phyloP scores from a whole-genome alignment of 2,888 invertebrate genomes.

The Latrodectus elegans region DNA sequence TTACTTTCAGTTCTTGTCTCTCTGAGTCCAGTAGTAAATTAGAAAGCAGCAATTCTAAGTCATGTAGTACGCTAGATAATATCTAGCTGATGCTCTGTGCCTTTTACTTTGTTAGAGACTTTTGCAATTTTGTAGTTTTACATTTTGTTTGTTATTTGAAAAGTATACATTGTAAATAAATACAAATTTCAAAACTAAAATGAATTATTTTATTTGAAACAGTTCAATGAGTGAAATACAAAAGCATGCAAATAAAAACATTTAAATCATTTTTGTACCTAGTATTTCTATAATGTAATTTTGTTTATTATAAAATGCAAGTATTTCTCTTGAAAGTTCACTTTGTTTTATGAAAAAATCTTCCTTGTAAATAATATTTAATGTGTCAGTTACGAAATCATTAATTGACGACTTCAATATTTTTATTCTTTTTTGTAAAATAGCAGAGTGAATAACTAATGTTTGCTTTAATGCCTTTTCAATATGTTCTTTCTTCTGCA shows the following conservation, averaged over 20 bases:
- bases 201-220: background rate
- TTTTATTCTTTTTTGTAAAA: slow-evolving; percentile 27
- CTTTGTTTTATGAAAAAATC: slow-evolving; percentile 25
- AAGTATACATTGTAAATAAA: slow-evolving; percentile 62
- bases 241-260: background rate
- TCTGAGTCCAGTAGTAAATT: slow-evolving; percentile 61
- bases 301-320: slow-evolving; percentile 52
- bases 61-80: slow-evolving; percentile 71
- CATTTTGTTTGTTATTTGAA: slow-evolving; percentile 61
- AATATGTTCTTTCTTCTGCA: slow-evolving; percentile 42
- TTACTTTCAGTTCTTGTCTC: slow-evolving; percentile 54
- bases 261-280: slow-evolving; percentile 18
- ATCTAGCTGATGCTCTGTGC: slow-evolving; percentile 68
- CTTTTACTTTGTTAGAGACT: slow-evolving; percentile 66
- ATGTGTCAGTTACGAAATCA: background rate
- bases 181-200: background rate
- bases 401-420: slow-evolving; percentile 11
- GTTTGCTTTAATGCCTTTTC: slow-evolving; percentile 16
- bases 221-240: no score
- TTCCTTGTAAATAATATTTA: slow-evolving; percentile 2
- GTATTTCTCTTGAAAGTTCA: slow-evolving; percentile 26
- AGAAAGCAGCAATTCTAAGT: slow-evolving; percentile 69
- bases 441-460: slow-evolving; percentile 24
- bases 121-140: slow-evolving; percentile 68
- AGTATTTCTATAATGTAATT: slow-evolving; percentile 40